phyloP scores from a whole-genome alignment of 2,797 vertebrate species.

The Aythya fuligula region DNA sequence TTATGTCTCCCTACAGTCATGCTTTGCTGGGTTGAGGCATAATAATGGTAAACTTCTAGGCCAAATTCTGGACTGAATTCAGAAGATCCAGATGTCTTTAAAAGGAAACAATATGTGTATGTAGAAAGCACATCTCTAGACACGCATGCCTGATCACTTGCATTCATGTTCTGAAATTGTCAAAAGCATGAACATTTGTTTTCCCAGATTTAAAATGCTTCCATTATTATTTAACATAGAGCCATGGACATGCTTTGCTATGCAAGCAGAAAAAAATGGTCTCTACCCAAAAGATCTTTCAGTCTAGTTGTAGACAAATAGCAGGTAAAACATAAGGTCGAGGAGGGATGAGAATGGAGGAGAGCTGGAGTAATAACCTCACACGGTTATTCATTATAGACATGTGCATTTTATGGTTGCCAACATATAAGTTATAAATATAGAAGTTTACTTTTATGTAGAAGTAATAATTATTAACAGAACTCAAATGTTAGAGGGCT shows the following conservation, averaged over 20 bases:
- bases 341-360: background rate
- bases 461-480: slow-evolving; percentile 74
- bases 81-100: slow-evolving; percentile 70
- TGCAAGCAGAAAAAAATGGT: background rate
- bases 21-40: slow-evolving; percentile 63
- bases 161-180: slow-evolving; percentile 54
- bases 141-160: slow-evolving; percentile 59
- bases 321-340: slow-evolving; percentile 9
- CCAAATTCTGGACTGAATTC: slow-evolving; percentile 63
- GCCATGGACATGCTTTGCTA: background rate
- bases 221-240: slow-evolving; percentile 23
- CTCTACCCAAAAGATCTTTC: background rate
- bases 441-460: slow-evolving; percentile 71
- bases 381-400: slow-evolving; percentile 53
- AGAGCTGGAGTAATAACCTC: background rate
- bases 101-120: slow-evolving; percentile 71
- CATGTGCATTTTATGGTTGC: slow-evolving; percentile 55
- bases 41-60: slow-evolving; percentile 64
- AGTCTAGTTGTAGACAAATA: background rate
- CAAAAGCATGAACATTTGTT: slow-evolving; percentile 23
- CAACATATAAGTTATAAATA: slow-evolving; percentile 72
- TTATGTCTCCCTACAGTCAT: slow-evolving; percentile 57
- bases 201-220: slow-evolving; percentile 24
- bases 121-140: slow-evolving; percentile 59
- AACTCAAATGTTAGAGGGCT: slow-evolving; percentile 52